Percentiles rank a stretch among this genome's conserved stretches.
These are phyloP conservation scores for Diabrotica virgifera DNA, from an alignment of 1,140 invertebrate genomes.

Conservation along the genomic window DNA sequence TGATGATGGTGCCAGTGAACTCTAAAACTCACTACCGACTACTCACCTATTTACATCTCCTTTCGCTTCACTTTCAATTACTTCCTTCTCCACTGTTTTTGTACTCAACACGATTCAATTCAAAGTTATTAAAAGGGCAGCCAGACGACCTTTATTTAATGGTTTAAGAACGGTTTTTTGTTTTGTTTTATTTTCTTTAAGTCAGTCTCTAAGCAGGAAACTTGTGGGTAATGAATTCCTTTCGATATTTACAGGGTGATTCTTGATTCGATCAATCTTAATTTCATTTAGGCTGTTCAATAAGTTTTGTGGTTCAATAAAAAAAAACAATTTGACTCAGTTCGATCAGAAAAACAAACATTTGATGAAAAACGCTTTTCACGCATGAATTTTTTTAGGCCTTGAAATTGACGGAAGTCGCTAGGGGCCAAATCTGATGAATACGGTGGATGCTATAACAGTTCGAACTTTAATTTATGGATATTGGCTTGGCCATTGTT, in stretches of 20 bases:
- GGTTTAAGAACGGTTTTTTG: not conserved
- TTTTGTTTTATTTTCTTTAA: not conserved
- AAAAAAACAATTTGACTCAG: too few species aligned
- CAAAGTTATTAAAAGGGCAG: conserved; percentile 14
- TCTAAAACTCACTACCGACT: conserved; percentile 38
- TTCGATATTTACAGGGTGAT: not conserved
- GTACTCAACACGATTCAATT: not conserved
- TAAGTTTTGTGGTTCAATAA: too few species aligned
- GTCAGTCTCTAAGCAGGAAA: not conserved
- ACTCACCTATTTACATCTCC: conserved; percentile 35
- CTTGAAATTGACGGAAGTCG: too few species aligned
- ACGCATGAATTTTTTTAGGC: too few species aligned
- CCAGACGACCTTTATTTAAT: conserved; percentile 12
- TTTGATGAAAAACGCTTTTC: too few species aligned
- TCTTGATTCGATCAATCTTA: too few species aligned
- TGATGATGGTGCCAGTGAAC: conserved; percentile 35
- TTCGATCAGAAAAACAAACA: too few species aligned
- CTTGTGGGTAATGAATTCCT: not conserved
- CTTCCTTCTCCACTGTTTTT: conserved; percentile 22
- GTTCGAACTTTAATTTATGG: too few species aligned
- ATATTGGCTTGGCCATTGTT: too few species aligned
- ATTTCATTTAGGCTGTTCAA: too few species aligned
- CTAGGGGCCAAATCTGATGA: too few species aligned
- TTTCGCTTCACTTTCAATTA: conserved; percentile 38
- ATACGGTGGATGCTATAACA: too few species aligned